Evolutionary conservation across 2,113 vertebrate genomes (phyloP).

Genomic region (Sphaerodactylus townsendi): DNA sequence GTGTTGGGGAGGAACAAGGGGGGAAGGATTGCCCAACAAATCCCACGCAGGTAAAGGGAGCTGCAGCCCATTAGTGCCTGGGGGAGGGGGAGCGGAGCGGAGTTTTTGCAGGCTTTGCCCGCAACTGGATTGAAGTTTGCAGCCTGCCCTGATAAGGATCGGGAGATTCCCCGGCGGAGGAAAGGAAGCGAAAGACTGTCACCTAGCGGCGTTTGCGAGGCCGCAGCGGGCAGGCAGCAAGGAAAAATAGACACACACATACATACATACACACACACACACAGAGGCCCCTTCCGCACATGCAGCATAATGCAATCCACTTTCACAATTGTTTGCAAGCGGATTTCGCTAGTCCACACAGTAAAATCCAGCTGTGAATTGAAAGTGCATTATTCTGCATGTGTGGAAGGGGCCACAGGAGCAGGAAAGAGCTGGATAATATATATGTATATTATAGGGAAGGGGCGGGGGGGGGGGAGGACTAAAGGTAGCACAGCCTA

Average conservation of each 20-base stretch:
- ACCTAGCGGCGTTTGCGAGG: slow-evolving; percentile 57
- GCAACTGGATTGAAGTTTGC: slow-evolving; percentile 18
- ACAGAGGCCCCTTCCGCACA: too few relatives aligned
- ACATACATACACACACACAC: too few relatives aligned
- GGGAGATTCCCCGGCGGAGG: slow-evolving; percentile 9
- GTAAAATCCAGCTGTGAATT: too few relatives aligned
- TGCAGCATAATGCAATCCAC: too few relatives aligned
- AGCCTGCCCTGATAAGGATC: slow-evolving; percentile 22
- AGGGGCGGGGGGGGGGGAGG: not conserved
- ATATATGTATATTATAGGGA: not conserved
- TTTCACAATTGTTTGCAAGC: too few relatives aligned
- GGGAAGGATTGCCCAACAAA: slow-evolving; percentile 24
- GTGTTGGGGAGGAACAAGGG: slow-evolving; percentile 33
- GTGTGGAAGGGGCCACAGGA: too few relatives aligned
- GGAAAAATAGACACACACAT: not conserved
- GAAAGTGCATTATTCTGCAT: too few relatives aligned
- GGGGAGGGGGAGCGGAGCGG: not conserved
- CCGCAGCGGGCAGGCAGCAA: not conserved
- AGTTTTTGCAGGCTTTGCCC: slow-evolving; percentile 9
- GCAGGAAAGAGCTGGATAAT: not conserved
- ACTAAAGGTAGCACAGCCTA: too few relatives aligned
- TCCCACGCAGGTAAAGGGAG: slow-evolving; percentile 61
- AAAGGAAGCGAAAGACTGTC: slow-evolving; percentile 57
- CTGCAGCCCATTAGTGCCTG: slow-evolving; percentile 14
- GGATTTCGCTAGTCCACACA: too few relatives aligned